Evolutionary conservation across 2,797 vertebrate species (phyloP).

Genomic region (Mormyrus proboscirostris): DNA sequence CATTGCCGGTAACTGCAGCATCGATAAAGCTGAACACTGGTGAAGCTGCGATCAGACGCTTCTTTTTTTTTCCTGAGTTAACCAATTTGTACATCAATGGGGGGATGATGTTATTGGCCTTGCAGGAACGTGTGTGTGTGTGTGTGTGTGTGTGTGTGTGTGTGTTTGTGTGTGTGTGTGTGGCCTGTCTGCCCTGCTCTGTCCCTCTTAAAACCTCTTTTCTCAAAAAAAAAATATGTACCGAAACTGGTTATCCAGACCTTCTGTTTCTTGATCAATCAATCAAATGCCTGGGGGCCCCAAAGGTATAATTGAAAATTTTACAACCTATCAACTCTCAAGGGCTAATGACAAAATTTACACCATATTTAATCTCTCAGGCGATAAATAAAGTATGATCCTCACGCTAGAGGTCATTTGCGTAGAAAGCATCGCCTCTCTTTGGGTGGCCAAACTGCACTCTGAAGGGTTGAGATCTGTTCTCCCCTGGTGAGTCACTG

Average conservation of each 20-base stretch:
- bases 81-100: background rate
- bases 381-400: background rate
- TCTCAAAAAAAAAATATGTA: background rate
- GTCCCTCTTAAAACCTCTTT: background rate
- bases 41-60: background rate
- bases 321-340: constrained; percentile 3
- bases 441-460: background rate
- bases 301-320: background rate
- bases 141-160: background rate
- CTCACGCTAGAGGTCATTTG: background rate
- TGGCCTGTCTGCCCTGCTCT: background rate
- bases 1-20: background rate
- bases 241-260: background rate
- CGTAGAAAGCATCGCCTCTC: background rate
- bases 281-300: background rate
- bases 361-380: background rate
- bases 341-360: constrained; percentile 7
- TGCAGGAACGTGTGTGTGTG: background rate
- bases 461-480: background rate
- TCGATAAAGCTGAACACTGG: background rate
- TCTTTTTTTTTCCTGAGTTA: background rate
- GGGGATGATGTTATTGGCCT: background rate
- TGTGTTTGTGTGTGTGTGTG: background rate
- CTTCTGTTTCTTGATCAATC: background rate
- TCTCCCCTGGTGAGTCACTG: background rate